Evolutionary conservation across 2,888 invertebrate genomes (phyloP).

Genomic region (Lepidocyrtinus sp.): DNA sequence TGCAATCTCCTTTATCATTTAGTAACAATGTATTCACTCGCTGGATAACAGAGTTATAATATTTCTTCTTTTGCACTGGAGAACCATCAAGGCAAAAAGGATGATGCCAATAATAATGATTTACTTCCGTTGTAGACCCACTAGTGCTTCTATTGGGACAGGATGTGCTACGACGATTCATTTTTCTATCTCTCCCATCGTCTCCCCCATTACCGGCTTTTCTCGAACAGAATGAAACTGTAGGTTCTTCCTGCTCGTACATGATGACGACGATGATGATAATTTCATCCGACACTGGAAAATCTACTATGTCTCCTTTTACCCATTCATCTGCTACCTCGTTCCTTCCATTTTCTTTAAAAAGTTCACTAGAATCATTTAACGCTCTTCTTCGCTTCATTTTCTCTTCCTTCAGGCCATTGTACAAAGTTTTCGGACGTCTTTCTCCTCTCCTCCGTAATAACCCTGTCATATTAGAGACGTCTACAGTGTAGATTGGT

Average conservation of each 20-base stretch:
- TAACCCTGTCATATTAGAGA: slow-evolving; percentile 52
- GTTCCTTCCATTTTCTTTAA: slow-evolving; percentile 3
- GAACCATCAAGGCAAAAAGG: slow-evolving; percentile 28
- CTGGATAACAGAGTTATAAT: background rate
- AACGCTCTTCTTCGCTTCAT: slow-evolving; percentile 19
- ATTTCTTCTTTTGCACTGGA: background rate
- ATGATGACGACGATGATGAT: background rate
- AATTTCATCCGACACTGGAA: background rate
- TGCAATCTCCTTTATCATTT: background rate
- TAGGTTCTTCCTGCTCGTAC: background rate
- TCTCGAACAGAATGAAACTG: slow-evolving; percentile 6
- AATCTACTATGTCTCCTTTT: background rate
- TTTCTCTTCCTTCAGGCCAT: slow-evolving; percentile 46
- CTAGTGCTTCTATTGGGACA: slow-evolving; percentile 12
- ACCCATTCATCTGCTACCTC: background rate
- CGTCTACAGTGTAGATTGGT: too few relatives aligned
- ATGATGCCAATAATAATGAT: slow-evolving; percentile 59
- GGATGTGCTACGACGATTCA: slow-evolving; percentile 32
- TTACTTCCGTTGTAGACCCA: slow-evolving; percentile 51
- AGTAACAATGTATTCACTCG: background rate
- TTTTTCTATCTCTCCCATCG: slow-evolving; percentile 19
- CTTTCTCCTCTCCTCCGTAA: slow-evolving; percentile 27
- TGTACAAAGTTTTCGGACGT: slow-evolving; percentile 43
- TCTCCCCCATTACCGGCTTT: slow-evolving; percentile 5
- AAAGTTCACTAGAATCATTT: slow-evolving; percentile 35